Evolutionary conservation across 1,140 invertebrate genomes (phyloP).

Genomic region (Hesperophylax magnus): DNA sequence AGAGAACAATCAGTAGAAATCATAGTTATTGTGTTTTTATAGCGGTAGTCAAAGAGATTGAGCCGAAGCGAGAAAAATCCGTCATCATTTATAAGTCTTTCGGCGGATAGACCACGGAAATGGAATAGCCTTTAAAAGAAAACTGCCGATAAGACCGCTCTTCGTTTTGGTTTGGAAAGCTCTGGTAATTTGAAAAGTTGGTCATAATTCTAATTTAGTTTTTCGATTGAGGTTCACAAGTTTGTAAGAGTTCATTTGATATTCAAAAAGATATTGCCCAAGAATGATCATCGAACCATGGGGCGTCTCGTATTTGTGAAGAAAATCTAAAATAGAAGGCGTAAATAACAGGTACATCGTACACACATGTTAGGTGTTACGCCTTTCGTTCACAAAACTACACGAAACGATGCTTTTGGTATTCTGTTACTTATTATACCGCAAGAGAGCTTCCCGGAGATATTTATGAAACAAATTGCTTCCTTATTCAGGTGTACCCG

Average conservation of each 20-base stretch:
- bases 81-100: not conserved
- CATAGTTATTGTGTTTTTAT: too few relatives aligned
- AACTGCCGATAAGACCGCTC: not conserved
- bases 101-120: not conserved
- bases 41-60: too few relatives aligned
- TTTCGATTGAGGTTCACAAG: not conserved
- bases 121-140: not conserved
- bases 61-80: not conserved
- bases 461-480: slow-evolving; percentile 2
- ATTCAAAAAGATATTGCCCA: not conserved
- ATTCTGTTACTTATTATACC: not conserved
- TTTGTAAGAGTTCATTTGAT: too few relatives aligned
- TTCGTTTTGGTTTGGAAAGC: slow-evolving; percentile 1
- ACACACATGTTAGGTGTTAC: not conserved
- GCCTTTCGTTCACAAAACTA: slow-evolving; percentile 11
- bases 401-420: not conserved
- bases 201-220: not conserved
- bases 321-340: not conserved
- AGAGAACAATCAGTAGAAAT: too few relatives aligned
- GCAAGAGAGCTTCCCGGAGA: not conserved
- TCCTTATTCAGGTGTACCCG: slow-evolving; percentile 11
- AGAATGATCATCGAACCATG: not conserved
- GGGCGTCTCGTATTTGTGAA: slow-evolving; percentile 1
- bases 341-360: not conserved
- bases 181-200: not conserved